A percentile compares a stretch with the other conserved stretches of the same genome.
Conservation (phyloP, 2,888 invertebrate species). For the Anodontia alba region DNA sequence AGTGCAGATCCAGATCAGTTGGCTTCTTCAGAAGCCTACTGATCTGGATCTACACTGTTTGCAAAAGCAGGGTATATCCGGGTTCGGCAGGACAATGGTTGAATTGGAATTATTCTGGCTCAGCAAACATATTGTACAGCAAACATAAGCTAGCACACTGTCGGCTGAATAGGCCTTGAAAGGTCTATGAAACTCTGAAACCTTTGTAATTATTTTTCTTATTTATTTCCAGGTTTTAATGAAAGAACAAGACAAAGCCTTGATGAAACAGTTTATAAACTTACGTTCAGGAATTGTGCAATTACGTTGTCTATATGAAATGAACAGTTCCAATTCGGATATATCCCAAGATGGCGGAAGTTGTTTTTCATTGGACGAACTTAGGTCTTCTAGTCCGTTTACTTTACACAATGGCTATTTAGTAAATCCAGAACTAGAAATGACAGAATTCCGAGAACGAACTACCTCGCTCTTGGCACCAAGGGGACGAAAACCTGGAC, state of each 20-base stretch:
- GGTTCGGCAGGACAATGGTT: too few species aligned
- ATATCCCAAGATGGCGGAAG: slow-evolving; percentile 73
- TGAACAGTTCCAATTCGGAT: slow-evolving; percentile 70
- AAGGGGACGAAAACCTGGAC: slow-evolving; percentile 38
- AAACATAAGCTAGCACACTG: too few species aligned
- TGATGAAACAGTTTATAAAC: slow-evolving; percentile 75
- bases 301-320: slow-evolving; percentile 69
- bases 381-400: slow-evolving; percentile 33
- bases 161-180: too few species aligned
- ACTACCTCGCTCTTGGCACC: slow-evolving; percentile 68
- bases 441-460: slow-evolving; percentile 64
- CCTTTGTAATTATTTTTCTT: too few species aligned
- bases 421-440: slow-evolving; percentile 55
- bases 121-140: too few species aligned
- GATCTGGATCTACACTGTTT: too few species aligned
- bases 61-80: too few species aligned
- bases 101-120: too few species aligned
- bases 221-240: slow-evolving; percentile 69
- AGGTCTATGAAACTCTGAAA: too few species aligned
- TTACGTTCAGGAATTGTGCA: slow-evolving; percentile 74
- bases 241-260: slow-evolving; percentile 76
- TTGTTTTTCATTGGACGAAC: slow-evolving; percentile 71
- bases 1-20: too few species aligned
- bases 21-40: too few species aligned
- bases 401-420: slow-evolving; percentile 35